These are phyloP conservation scores for Caenorhabditis wallacei DNA, from an alignment of 2,888 invertebrate genomes.

Conservation along the genomic window DNA sequence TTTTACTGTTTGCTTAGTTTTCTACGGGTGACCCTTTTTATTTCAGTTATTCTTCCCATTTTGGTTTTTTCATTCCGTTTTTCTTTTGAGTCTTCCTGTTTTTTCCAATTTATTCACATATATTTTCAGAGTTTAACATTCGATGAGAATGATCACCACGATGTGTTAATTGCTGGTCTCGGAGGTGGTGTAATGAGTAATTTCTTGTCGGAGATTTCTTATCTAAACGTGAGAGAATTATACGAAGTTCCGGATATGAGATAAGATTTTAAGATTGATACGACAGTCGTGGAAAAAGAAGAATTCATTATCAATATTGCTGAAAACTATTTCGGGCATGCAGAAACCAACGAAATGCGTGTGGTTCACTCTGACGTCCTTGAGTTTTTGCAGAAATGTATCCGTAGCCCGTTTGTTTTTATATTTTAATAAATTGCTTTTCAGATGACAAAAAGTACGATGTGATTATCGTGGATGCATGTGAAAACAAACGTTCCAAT, in stretches of 20 bases:
- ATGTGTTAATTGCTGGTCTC: slow-evolving; percentile 65
- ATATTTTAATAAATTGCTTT: background rate
- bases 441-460: slow-evolving; percentile 57
- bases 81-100: background rate
- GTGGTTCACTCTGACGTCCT: slow-evolving; percentile 56
- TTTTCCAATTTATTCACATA: background rate
- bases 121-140: slow-evolving; percentile 63
- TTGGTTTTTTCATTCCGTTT: slow-evolving; percentile 8
- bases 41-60: background rate
- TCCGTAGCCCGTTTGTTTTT: background rate
- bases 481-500: slow-evolving; percentile 50
- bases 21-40: background rate
- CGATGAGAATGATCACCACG: slow-evolving; percentile 53
- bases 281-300: slow-evolving; percentile 68
- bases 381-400: slow-evolving; percentile 32
- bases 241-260: no score
- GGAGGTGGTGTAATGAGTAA: slow-evolving; percentile 69
- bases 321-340: slow-evolving; percentile 62
- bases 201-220: slow-evolving; percentile 63
- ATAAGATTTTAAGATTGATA: slow-evolving; percentile 51
- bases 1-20: slow-evolving; percentile 8
- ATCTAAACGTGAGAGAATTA: slow-evolving; percentile 45
- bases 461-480: slow-evolving; percentile 64
- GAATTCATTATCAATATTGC: slow-evolving; percentile 59
- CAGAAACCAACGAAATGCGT: slow-evolving; percentile 45